Percentiles rank a stretch among this genome's conserved stretches.
Conservation (phyloP, 2,888 invertebrate species). For the Xylota sylvarum region DNA sequence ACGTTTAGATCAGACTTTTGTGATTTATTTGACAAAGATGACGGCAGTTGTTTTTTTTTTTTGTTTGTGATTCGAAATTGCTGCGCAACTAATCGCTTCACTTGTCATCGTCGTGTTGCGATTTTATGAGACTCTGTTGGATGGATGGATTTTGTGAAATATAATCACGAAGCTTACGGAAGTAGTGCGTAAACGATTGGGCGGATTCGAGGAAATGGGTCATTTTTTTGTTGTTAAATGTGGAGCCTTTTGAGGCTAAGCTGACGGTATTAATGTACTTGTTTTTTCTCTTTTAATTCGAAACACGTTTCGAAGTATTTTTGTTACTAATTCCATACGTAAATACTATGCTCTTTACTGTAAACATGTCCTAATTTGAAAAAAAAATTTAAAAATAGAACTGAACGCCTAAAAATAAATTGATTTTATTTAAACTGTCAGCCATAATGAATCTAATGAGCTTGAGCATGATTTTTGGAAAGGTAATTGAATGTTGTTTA, state of each 20-base stretch:
- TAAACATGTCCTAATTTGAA: constrained; percentile 8
- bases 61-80: constrained; percentile 33
- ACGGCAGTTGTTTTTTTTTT: constrained; percentile 9
- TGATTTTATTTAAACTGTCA: neutral
- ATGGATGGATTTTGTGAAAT: constrained; percentile 28
- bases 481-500: constrained; percentile 7
- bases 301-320: constrained; percentile 4
- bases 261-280: neutral
- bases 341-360: neutral
- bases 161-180: constrained; percentile 31
- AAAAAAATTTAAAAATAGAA: constrained; percentile 4
- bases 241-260: neutral
- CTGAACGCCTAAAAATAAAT: neutral
- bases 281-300: neutral
- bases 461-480: neutral
- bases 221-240: neutral
- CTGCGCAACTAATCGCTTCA: constrained; percentile 34
- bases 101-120: constrained; percentile 6
- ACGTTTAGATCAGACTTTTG: constrained; percentile 37
- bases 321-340: neutral
- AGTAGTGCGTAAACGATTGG: constrained; percentile 36
- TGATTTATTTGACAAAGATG: constrained; percentile 53
- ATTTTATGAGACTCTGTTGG: constrained; percentile 17
- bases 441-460: neutral
- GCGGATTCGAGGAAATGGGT: constrained; percentile 5